phyloP scores from a whole-genome alignment of 2,888 invertebrate genomes.

The Octonoba sinensis region DNA sequence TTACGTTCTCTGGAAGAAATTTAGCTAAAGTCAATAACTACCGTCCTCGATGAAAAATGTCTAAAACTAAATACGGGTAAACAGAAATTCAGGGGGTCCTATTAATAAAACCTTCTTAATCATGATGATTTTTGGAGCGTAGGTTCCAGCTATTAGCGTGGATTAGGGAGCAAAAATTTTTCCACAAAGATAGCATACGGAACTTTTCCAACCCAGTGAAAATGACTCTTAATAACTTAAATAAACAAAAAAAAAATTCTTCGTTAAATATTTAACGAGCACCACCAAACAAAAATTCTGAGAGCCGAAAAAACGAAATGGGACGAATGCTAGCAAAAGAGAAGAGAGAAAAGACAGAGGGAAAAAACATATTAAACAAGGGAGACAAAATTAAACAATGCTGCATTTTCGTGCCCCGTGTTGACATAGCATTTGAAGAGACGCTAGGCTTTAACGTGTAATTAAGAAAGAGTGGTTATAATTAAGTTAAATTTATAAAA shows the following conservation, averaged over 20 bases:
- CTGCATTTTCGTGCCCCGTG: slow-evolving; percentile 54
- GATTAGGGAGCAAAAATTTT: slow-evolving; percentile 36
- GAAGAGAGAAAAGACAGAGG: slow-evolving; percentile 40
- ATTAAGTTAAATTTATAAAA: slow-evolving; percentile 64
- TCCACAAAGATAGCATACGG: slow-evolving; percentile 25
- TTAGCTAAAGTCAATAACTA: slow-evolving; percentile 49
- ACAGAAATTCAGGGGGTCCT: slow-evolving; percentile 33
- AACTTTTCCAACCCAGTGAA: slow-evolving; percentile 55
- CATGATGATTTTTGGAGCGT: slow-evolving; percentile 24
- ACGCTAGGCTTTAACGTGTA: slow-evolving; percentile 54
- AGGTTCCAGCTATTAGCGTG: slow-evolving; percentile 35
- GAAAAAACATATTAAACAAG: slow-evolving; percentile 60
- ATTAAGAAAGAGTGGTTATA: slow-evolving; percentile 63
- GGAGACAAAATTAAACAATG: slow-evolving; percentile 61
- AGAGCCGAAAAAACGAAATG: slow-evolving; percentile 13
- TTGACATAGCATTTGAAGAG: slow-evolving; percentile 63
- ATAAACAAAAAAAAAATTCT: slow-evolving; percentile 59
- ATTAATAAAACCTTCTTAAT: slow-evolving; percentile 58
- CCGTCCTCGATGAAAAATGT: slow-evolving; percentile 30
- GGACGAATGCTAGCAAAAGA: slow-evolving; percentile 27
- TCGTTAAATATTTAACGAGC: slow-evolving; percentile 64
- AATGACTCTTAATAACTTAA: slow-evolving; percentile 63
- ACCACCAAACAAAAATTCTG: slow-evolving; percentile 60
- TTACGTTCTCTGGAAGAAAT: slow-evolving; percentile 7
- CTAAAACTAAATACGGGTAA: slow-evolving; percentile 53